These are phyloP conservation scores for Agrotis ipsilon DNA, from an alignment of 2,888 invertebrate genomes.

Conservation along the genomic window DNA sequence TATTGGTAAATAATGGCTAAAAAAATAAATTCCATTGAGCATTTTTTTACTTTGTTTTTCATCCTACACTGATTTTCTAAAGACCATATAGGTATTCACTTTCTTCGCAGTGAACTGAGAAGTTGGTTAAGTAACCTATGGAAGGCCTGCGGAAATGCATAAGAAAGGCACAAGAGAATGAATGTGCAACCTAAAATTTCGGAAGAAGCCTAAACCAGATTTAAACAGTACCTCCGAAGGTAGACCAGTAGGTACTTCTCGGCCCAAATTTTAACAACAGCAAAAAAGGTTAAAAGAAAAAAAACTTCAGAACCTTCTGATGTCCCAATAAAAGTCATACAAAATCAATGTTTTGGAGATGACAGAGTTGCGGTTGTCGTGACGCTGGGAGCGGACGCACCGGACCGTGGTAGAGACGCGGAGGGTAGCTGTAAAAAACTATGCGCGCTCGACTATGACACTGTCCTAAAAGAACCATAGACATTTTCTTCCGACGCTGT, in stretches of 20 bases:
- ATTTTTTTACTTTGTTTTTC: no score
- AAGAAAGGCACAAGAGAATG: no score
- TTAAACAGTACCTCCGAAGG: background rate
- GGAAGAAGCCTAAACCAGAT: background rate
- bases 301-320: constrained; percentile 38
- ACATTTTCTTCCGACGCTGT: constrained; percentile 56
- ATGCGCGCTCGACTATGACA: constrained; percentile 80
- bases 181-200: no score
- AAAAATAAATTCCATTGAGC: no score
- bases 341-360: constrained; percentile 63
- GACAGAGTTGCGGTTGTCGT: constrained; percentile 78
- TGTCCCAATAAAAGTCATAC: constrained; percentile 63
- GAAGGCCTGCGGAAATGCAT: no score
- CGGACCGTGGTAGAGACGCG: constrained; percentile 80
- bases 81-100: no score
- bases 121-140: no score
- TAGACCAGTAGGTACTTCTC: constrained; percentile 2
- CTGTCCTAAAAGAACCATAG: constrained; percentile 58
- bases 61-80: no score
- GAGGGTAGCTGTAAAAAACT: constrained; percentile 85
- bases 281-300: constrained; percentile 54
- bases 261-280: background rate
- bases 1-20: no score
- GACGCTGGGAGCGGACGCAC: constrained; percentile 77
- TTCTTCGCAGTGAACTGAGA: no score